Evolutionary conservation across 2,797 vertebrate genomes (phyloP).

Genomic region (Calcarius lapponicus): DNA sequence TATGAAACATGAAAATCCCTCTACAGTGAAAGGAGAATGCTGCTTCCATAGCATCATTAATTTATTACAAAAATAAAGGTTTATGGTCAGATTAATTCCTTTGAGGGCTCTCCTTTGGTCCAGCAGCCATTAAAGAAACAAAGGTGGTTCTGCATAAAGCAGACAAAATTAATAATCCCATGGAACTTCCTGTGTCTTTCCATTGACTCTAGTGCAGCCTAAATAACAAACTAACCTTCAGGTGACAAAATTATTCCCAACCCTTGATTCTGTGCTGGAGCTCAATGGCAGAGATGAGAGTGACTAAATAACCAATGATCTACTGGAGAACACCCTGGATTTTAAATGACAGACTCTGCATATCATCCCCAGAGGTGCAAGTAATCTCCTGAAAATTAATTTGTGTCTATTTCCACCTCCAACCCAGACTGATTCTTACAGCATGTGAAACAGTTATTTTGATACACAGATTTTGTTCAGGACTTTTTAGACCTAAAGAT

Average conservation of each 20-base stretch:
- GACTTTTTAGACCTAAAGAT: background rate
- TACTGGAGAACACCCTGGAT: accelerated
- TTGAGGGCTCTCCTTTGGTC: background rate
- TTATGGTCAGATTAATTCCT: background rate
- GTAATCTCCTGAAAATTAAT: background rate
- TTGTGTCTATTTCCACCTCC: background rate
- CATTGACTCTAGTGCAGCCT: background rate
- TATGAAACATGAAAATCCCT: background rate
- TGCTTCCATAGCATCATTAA: background rate
- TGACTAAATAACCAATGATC: background rate
- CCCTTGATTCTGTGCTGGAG: background rate
- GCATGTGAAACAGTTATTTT: background rate
- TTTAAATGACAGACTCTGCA: background rate
- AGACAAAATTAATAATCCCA: background rate
- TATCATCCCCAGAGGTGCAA: background rate
- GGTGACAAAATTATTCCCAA: background rate
- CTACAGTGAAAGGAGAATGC: background rate
- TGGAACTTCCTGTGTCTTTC: background rate
- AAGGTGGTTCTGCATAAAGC: background rate
- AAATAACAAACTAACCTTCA: background rate
- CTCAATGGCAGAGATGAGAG: background rate
- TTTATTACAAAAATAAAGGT: background rate
- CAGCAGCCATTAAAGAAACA: background rate
- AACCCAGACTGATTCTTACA: background rate
- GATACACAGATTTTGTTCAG: background rate